These are phyloP conservation scores for Lycophotia porphyrea DNA, from an alignment of 2,888 invertebrate species.

Conservation along the genomic window DNA sequence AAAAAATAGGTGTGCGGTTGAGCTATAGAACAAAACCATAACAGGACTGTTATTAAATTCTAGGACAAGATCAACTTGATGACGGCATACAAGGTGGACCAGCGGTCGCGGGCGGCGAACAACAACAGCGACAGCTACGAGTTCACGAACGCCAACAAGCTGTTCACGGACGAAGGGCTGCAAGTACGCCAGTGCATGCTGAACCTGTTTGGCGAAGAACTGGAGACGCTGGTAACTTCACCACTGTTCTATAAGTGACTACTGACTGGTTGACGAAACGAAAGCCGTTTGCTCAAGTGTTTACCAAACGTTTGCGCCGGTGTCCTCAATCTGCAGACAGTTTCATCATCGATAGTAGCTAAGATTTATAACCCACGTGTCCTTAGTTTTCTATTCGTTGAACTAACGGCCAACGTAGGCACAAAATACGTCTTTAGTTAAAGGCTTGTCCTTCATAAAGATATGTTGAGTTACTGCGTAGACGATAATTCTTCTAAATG, in stretches of 20 bases:
- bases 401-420: background rate
- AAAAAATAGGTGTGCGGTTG: background rate
- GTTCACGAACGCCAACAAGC: constrained; percentile 94
- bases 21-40: constrained; percentile 2
- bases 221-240: constrained; percentile 87
- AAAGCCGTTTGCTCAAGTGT: background rate
- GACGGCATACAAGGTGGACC: constrained; percentile 93
- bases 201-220: constrained; percentile 91
- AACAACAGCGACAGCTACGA: constrained; percentile 92
- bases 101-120: constrained; percentile 87
- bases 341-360: background rate
- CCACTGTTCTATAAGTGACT: background rate
- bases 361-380: background rate
- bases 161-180: constrained; percentile 92
- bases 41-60: constrained; percentile 52
- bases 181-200: constrained; percentile 92
- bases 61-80: constrained; percentile 93
- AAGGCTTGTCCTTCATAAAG: background rate
- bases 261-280: background rate
- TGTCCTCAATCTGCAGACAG: background rate
- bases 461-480: background rate
- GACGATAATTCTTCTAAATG: background rate
- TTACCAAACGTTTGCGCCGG: background rate
- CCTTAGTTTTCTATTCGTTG: background rate
- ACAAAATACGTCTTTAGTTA: too few relatives aligned